These are phyloP conservation scores for Rhyacichthys aspro DNA, from an alignment of 2,797 vertebrate species.

Conservation along the genomic window DNA sequence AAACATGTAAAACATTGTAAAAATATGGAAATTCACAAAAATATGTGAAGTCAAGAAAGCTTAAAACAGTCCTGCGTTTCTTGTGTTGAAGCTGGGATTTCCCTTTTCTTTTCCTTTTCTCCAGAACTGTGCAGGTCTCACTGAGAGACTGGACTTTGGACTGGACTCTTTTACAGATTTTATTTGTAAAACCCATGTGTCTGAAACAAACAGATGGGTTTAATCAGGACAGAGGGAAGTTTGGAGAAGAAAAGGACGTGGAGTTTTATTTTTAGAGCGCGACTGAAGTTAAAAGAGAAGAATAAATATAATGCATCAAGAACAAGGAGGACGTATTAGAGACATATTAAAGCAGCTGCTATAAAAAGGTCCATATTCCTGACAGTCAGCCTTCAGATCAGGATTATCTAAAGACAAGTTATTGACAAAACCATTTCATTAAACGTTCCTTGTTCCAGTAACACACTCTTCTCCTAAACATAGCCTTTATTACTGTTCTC, in stretches of 20 bases:
- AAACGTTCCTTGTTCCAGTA: no score
- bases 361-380: conserved; percentile 5
- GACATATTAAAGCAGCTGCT: not conserved
- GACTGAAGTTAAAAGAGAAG: not conserved
- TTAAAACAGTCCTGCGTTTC: no score
- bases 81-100: no score
- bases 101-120: not conserved
- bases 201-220: not conserved
- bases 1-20: no score
- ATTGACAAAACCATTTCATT: no score
- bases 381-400: not conserved
- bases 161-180: no score
- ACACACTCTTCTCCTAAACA: no score
- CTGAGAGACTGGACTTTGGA: not conserved
- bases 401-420: no score
- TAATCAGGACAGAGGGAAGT: not conserved
- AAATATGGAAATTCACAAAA: no score
- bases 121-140: not conserved
- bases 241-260: not conserved
- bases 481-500: no score
- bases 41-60: no score
- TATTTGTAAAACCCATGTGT: not conserved
- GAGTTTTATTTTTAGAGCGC: not conserved
- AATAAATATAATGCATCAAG: conserved; percentile 6
- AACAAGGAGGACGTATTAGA: not conserved